A percentile compares a stretch with the other conserved stretches of the same genome.
Evolutionary conservation across 1,140 invertebrate species (phyloP).

Genomic region (Ooceraea biroi): DNA sequence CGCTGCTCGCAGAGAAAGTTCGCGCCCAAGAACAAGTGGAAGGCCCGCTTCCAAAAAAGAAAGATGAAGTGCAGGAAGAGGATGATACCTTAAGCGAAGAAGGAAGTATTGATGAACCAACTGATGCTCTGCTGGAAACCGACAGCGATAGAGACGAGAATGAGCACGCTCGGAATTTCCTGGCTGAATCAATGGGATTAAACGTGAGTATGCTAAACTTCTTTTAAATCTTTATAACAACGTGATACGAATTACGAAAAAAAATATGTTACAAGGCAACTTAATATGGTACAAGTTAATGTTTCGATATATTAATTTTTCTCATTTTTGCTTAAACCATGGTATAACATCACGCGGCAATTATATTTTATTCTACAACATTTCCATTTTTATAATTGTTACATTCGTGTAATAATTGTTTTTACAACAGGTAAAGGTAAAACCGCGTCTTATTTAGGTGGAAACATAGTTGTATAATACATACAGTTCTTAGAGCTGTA

Average conservation of each 20-base stretch:
- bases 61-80: constrained; percentile 78
- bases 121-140: constrained; percentile 81
- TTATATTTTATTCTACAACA: not conserved
- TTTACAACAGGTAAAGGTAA: no score
- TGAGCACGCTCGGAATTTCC: constrained; percentile 84
- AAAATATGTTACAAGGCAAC: no score
- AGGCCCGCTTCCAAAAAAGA: constrained; percentile 76
- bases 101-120: constrained; percentile 80
- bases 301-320: not conserved
- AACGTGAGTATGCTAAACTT: constrained; percentile 88
- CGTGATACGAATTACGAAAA: no score
- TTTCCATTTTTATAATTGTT: not conserved
- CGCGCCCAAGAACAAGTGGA: constrained; percentile 78
- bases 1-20: constrained; percentile 89
- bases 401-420: not conserved
- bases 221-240: constrained; percentile 3
- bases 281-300: no score
- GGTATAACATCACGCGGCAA: not conserved
- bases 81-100: constrained; percentile 77
- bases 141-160: constrained; percentile 88
- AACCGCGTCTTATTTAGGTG: no score
- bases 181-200: constrained; percentile 88
- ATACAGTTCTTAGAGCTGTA: no score
- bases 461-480: no score
- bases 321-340: not conserved